Evolutionary conservation across 2,113 vertebrate species (phyloP).

Genomic region (Mormyrus iriodes): DNA sequence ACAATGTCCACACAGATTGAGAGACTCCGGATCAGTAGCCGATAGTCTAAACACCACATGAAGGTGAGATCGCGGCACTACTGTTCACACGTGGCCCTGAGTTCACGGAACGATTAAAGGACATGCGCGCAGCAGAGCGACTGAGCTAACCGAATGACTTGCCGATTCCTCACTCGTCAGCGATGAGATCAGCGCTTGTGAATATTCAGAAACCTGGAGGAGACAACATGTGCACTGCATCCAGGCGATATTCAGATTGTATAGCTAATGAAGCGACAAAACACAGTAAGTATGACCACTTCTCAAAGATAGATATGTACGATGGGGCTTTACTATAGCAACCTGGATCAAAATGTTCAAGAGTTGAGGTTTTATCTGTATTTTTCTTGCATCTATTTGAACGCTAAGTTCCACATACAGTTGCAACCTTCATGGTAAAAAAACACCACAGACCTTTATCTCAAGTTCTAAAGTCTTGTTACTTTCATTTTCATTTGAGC

Average conservation of each 20-base stretch:
- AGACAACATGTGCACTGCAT: constrained; percentile 51
- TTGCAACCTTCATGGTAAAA: background rate
- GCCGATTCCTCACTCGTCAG: constrained; percentile 39
- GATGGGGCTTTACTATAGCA: background rate
- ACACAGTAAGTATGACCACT: constrained; percentile 15
- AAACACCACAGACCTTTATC: background rate
- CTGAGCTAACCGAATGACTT: constrained; percentile 30
- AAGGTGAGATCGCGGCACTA: background rate
- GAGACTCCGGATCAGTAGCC: background rate
- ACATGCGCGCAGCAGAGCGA: background rate
- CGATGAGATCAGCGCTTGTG: constrained; percentile 37
- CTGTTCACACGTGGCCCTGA: background rate
- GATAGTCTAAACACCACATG: background rate
- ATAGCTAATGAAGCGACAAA: constrained; percentile 50
- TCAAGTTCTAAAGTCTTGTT: background rate
- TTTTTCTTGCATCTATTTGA: background rate
- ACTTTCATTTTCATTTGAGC: background rate
- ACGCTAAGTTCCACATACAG: background rate
- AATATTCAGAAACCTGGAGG: constrained; percentile 58
- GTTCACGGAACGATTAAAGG: background rate
- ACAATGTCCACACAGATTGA: background rate
- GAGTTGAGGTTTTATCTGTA: background rate
- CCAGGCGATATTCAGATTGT: constrained; percentile 29
- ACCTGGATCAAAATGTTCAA: background rate
- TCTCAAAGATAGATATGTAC: background rate